These are phyloP conservation scores for Andrena hattorfiana DNA, from an alignment of 2,888 invertebrate species.

Conservation along the genomic window DNA sequence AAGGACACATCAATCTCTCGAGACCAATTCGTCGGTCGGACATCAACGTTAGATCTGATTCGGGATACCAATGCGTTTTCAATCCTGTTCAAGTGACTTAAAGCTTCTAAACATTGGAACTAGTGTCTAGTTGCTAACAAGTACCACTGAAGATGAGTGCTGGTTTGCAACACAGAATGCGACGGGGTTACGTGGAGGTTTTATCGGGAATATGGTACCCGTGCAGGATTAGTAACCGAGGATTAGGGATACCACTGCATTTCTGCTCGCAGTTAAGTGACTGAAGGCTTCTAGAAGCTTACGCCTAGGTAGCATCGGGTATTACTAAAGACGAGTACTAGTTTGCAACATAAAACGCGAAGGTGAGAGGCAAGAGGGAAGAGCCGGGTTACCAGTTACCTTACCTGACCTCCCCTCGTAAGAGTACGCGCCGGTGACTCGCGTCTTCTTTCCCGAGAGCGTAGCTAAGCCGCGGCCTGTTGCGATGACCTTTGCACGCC, in stretches of 20 bases:
- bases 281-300: conserved; percentile 39
- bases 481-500: conserved; percentile 75
- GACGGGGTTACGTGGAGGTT: too few relatives aligned
- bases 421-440: conserved; percentile 75
- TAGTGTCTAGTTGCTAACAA: too few relatives aligned
- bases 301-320: conserved; percentile 49
- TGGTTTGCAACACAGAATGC: too few relatives aligned
- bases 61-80: neutral
- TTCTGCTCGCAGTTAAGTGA: neutral
- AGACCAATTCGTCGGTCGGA: neutral
- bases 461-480: conserved; percentile 64
- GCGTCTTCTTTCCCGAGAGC: conserved; percentile 72
- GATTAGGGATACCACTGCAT: conserved; percentile 1
- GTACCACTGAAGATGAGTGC: too few relatives aligned
- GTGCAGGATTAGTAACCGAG: neutral
- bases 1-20: neutral
- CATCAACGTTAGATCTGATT: neutral
- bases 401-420: conserved; percentile 75
- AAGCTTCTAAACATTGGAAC: too few relatives aligned
- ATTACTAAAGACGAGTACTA: conserved; percentile 72
- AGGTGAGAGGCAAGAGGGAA: conserved; percentile 72
- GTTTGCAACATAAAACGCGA: conserved; percentile 73
- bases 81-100: too few relatives aligned
- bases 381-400: conserved; percentile 73
- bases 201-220: neutral